phyloP scores from a whole-genome alignment of 2,113 vertebrate species.

The Aldabrachelys gigantea region DNA sequence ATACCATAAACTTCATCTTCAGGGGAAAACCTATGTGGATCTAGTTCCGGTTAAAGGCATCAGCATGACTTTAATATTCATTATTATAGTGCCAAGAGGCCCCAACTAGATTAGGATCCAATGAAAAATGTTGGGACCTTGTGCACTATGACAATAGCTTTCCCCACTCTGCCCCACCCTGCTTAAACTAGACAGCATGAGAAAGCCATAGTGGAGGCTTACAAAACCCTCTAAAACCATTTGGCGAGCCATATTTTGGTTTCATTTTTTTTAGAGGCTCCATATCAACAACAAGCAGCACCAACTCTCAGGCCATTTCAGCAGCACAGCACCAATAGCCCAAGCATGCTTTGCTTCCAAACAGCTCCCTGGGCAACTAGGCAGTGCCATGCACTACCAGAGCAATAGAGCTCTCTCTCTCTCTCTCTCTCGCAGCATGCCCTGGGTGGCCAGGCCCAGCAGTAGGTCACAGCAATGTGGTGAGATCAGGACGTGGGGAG shows the following conservation, averaged over 20 bases:
- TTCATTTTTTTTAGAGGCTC: neutral
- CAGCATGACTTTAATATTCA: neutral
- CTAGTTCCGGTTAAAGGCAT: neutral
- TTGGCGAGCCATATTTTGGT: too few species aligned
- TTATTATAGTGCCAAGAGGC: neutral
- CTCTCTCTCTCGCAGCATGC: too few species aligned
- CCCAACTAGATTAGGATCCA: neutral
- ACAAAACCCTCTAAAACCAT: neutral
- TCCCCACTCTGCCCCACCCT: neutral
- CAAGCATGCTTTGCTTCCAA: neutral
- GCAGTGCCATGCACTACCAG: neutral
- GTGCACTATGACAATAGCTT: neutral
- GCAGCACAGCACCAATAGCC: neutral
- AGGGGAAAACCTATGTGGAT: neutral
- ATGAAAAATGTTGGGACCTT: neutral
- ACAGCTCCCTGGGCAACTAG: neutral
- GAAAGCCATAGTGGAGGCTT: neutral
- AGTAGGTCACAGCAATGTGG: neutral
- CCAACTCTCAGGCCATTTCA: neutral
- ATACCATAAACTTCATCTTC: neutral
- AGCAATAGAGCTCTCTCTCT: neutral
- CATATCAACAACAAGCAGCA: neutral
- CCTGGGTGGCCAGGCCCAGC: too few species aligned
- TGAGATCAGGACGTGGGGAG: neutral
- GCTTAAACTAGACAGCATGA: neutral